phyloP scores from a whole-genome alignment of 1,140 invertebrate genomes.

The Cherax destructor region DNA sequence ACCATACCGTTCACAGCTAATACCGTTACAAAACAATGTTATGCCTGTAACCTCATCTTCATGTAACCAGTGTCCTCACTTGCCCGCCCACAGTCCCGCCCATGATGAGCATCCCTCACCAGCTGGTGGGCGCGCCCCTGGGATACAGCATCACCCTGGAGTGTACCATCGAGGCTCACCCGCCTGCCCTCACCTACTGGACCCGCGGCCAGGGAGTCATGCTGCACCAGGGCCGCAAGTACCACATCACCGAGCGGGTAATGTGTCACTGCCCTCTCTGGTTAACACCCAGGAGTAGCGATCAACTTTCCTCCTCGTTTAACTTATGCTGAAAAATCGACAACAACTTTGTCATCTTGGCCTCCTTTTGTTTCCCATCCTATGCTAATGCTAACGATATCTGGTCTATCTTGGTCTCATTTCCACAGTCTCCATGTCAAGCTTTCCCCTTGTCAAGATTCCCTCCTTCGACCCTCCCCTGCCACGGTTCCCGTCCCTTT shows the following conservation, averaged over 20 bases:
- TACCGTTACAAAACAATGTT: background rate
- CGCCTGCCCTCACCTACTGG: conserved; percentile 66
- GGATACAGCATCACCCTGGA: conserved; percentile 87
- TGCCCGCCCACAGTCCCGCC: conserved; percentile 82
- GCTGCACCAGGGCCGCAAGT: conserved; percentile 59
- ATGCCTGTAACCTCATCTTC: no score
- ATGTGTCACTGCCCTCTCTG: background rate
- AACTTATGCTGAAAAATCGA: no score
- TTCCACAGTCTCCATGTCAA: background rate
- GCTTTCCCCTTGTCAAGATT: no score
- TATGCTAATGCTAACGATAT: no score
- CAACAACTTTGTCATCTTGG: no score
- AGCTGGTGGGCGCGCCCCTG: conserved; percentile 86
- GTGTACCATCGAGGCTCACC: conserved; percentile 76
- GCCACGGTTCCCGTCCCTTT: no score
- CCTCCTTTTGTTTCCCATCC: no score
- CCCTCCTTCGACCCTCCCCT: no score
- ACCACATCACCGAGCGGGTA: conserved; percentile 55
- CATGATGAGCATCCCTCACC: conserved; percentile 88
- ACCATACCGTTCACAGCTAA: background rate
- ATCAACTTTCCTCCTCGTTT: background rate
- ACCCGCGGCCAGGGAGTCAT: conserved; percentile 47
- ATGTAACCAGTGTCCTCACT: background rate
- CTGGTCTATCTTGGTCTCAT: background rate
- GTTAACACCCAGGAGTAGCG: background rate